These are phyloP conservation scores for Bothrops jararaca DNA, from an alignment of 2,113 vertebrate species.

Conservation along the genomic window DNA sequence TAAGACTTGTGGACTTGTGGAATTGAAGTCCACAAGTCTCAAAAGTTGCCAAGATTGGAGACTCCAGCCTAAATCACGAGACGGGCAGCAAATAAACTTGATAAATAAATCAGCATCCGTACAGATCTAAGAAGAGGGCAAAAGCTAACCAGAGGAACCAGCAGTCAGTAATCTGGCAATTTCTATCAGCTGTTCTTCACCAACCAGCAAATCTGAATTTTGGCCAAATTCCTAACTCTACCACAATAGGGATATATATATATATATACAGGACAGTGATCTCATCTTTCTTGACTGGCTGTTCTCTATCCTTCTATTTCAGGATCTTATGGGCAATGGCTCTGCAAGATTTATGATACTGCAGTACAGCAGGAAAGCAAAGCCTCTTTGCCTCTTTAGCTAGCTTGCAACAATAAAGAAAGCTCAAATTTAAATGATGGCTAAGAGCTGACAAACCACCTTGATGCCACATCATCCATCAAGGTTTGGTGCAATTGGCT, in stretches of 20 bases:
- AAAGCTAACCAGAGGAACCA: not conserved
- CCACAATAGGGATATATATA: not conserved
- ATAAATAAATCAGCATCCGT: not conserved
- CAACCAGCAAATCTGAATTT: not conserved
- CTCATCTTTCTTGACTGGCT: not conserved
- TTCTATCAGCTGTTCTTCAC: not conserved
- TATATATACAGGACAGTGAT: not conserved
- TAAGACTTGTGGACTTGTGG: not conserved
- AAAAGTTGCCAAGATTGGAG: not conserved
- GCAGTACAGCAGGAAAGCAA: not conserved
- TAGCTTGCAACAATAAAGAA: not conserved
- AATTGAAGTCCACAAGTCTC: not conserved
- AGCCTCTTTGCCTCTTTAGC: not conserved
- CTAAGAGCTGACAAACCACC: not conserved
- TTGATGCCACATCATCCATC: not conserved
- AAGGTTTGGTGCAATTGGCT: not conserved
- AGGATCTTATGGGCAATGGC: not conserved
- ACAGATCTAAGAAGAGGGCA: not conserved
- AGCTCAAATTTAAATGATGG: not conserved
- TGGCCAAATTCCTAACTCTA: not conserved
- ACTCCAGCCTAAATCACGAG: not conserved
- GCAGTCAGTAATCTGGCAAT: not conserved
- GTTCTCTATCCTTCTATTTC: not conserved
- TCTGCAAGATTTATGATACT: not conserved
- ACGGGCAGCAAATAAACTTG: not conserved